Conservation (phyloP, 2,797 vertebrate genomes). For the Melopsittacus undulatus region DNA sequence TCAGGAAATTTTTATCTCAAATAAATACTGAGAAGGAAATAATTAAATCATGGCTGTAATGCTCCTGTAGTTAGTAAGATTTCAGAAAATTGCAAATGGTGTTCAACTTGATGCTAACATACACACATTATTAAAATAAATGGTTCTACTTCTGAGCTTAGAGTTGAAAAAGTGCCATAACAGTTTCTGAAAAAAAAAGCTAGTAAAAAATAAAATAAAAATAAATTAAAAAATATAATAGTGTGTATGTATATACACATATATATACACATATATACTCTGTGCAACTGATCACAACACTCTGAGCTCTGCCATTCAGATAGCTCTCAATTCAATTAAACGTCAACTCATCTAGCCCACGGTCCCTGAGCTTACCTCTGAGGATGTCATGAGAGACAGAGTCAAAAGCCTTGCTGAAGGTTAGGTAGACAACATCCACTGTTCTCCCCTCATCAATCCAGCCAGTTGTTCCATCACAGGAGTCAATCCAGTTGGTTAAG, state of each 20-base stretch:
- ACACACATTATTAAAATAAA: constrained; percentile 4
- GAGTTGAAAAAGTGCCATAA: background rate
- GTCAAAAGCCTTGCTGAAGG: background rate
- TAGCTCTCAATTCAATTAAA: background rate
- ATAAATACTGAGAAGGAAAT: background rate
- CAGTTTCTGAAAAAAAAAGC: background rate
- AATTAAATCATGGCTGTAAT: background rate
- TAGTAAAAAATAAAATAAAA: background rate
- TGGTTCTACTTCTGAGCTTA: background rate
- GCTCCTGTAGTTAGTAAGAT: background rate
- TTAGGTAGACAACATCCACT: background rate
- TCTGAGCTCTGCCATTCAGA: background rate
- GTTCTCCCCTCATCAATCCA: background rate
- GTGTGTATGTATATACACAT: background rate
- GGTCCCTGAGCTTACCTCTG: background rate
- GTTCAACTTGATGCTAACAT: background rate
- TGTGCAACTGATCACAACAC: background rate
- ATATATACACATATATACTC: background rate
- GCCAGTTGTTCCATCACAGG: background rate
- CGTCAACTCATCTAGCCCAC: background rate
- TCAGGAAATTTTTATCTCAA: background rate
- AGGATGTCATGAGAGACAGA: background rate
- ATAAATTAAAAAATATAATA: background rate
- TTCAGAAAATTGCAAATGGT: background rate
- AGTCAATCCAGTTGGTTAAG: background rate